phyloP scores from a whole-genome alignment of 2,797 vertebrate genomes.

The Acrossocheilus wenchowensis region DNA sequence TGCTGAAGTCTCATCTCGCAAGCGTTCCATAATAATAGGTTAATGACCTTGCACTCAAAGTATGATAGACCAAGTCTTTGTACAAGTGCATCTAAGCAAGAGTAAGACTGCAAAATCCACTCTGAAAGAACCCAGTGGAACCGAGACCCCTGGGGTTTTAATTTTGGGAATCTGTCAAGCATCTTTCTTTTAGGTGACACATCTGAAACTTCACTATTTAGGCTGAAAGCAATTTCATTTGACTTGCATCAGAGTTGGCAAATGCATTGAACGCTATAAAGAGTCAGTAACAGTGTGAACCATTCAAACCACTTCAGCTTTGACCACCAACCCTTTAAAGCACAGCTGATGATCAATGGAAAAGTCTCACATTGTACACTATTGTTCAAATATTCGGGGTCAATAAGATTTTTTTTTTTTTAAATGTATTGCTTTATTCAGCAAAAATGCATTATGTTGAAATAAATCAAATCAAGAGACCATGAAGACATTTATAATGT shows the following conservation, averaged over 20 bases:
- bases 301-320: background rate
- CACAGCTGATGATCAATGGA: background rate
- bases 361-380: background rate
- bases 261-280: background rate
- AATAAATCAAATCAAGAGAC: background rate
- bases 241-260: background rate
- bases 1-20: background rate
- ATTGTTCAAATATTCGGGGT: background rate
- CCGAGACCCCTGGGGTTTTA: background rate
- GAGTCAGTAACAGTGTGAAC: too few species aligned
- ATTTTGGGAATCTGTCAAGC: conserved; percentile 8
- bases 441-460: background rate
- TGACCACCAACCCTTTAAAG: background rate
- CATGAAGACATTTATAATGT: background rate
- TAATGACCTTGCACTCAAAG: background rate
- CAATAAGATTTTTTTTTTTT: background rate
- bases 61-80: background rate
- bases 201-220: background rate
- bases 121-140: background rate
- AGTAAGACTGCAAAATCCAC: background rate
- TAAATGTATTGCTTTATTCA: background rate
- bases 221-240: background rate
- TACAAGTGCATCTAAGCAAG: background rate
- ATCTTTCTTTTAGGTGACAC: background rate
- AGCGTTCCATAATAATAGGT: conserved; percentile 1